Evolutionary conservation across 2,113 vertebrate species (phyloP).

Genomic region (Rousettus leschenaultii): DNA sequence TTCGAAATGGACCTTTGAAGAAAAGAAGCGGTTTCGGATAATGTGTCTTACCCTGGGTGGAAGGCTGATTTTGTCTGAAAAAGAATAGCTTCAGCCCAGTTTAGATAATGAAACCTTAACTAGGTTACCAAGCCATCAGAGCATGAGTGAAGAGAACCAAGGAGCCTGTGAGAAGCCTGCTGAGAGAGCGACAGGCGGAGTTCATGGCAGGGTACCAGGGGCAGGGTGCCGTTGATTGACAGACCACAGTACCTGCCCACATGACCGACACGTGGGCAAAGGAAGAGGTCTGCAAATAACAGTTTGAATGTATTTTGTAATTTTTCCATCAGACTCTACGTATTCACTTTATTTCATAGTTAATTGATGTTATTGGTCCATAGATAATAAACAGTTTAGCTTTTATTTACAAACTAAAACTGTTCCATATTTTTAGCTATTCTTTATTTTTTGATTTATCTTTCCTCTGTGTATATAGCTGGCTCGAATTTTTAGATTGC

Average conservation of each 20-base stretch:
- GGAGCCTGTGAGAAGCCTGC: background rate
- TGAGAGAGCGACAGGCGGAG: background rate
- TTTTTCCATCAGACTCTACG: conserved; percentile 14
- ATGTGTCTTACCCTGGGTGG: background rate
- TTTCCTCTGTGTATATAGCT: background rate
- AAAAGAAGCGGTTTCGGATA: conserved; percentile 42
- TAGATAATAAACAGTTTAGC: background rate
- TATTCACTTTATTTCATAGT: background rate
- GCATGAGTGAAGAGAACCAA: background rate
- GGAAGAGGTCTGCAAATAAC: background rate
- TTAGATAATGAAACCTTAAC: conserved; percentile 63
- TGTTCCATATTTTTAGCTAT: background rate
- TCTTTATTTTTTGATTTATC: background rate
- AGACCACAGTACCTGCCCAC: background rate
- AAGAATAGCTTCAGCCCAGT: conserved; percentile 44
- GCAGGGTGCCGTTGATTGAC: background rate
- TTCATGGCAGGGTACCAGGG: background rate
- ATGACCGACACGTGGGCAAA: background rate
- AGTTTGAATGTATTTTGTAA: background rate
- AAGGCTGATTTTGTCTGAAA: conserved; percentile 61
- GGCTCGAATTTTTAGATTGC: background rate
- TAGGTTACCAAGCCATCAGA: conserved; percentile 42
- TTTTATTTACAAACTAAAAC: conserved; percentile 49
- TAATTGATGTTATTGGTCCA: background rate
- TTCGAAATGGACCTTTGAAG: conserved; percentile 39